Conservation (phyloP, 2,888 invertebrate genomes). For the Cryptocheilus praepositus region DNA sequence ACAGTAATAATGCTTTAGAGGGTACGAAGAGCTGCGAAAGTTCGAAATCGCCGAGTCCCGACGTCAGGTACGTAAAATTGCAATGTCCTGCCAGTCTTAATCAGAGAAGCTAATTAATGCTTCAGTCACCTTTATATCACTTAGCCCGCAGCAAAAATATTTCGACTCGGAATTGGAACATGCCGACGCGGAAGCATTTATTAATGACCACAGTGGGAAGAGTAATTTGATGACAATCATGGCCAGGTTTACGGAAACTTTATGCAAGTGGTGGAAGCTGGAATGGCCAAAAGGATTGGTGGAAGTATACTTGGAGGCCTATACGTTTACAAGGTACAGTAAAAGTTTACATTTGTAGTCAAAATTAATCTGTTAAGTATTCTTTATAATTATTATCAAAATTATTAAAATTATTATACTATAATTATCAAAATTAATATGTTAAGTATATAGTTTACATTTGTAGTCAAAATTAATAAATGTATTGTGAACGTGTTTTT, state of each 20-base stretch:
- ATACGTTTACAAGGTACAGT: constrained; percentile 77
- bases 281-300: constrained; percentile 81
- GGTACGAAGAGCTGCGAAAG: constrained; percentile 64
- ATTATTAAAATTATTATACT: too few species aligned
- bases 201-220: constrained; percentile 75
- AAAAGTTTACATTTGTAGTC: background rate
- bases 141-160: constrained; percentile 73
- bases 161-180: constrained; percentile 82
- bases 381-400: too few species aligned
- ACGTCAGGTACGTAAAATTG: constrained; percentile 44
- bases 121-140: constrained; percentile 12
- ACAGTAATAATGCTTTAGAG: constrained; percentile 55
- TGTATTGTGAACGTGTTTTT: background rate
- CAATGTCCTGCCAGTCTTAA: background rate
- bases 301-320: constrained; percentile 79
- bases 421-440: too few species aligned
- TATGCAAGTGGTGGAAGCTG: constrained; percentile 80
- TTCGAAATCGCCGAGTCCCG: constrained; percentile 67
- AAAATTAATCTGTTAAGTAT: too few species aligned
- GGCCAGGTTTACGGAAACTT: constrained; percentile 78
- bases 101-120: background rate
- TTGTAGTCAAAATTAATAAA: background rate
- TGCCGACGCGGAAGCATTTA: constrained; percentile 80
- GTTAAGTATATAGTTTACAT: too few species aligned
- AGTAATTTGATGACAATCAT: constrained; percentile 78